Conservation (phyloP, 2,888 invertebrate genomes). For the Thysanoteuthis rhombus region DNA sequence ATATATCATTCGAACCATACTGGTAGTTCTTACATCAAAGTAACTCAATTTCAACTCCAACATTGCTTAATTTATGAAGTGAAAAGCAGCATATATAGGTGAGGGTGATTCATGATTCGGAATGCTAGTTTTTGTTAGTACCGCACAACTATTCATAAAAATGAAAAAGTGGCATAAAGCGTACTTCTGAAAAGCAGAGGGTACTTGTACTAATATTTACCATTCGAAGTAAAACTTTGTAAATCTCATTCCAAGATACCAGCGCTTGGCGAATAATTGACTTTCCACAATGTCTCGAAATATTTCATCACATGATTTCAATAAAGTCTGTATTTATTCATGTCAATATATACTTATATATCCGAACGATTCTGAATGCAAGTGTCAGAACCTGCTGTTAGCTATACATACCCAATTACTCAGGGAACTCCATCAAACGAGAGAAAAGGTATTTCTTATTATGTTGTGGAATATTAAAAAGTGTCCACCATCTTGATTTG, state of each 20-base stretch:
- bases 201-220: neutral
- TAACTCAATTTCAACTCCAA: no score
- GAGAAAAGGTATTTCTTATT: neutral
- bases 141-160: no score
- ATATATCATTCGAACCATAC: no score
- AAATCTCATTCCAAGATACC: neutral
- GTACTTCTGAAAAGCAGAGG: no score
- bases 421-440: neutral
- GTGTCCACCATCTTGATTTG: neutral
- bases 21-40: no score
- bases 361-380: neutral
- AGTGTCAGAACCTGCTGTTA: slow-evolving; percentile 12
- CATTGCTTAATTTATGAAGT: no score
- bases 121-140: no score
- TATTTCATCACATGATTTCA: neutral
- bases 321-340: neutral
- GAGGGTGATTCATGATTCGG: no score
- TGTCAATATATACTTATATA: slow-evolving; percentile 12
- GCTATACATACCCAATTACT: neutral
- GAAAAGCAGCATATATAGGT: no score
- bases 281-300: neutral
- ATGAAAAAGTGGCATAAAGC: no score
- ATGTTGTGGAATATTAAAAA: neutral
- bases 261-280: neutral
- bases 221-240: neutral